Conservation (phyloP, 1,140 invertebrate genomes). For the Hydropsyche tenuis region DNA sequence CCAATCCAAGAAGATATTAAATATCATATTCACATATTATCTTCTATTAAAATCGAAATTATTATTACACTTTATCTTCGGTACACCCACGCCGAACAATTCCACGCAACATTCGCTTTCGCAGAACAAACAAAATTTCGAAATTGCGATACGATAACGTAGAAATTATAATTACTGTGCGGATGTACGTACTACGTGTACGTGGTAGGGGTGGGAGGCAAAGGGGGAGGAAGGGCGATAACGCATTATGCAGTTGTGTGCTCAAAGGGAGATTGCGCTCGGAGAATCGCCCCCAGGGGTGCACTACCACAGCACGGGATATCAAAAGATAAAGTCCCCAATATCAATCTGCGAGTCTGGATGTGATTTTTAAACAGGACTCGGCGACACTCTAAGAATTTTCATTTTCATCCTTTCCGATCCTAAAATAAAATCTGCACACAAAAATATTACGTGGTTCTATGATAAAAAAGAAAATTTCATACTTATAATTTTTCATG, state of each 20-base stretch:
- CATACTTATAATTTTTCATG: no score
- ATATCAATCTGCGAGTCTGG: slow-evolving; percentile 3
- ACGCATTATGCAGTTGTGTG: slow-evolving; percentile 21
- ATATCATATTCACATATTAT: no score
- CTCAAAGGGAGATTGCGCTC: slow-evolving; percentile 6
- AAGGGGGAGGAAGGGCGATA: neutral
- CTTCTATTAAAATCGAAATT: neutral
- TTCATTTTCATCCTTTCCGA: neutral
- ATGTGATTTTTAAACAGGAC: slow-evolving; percentile 9
- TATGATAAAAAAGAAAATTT: no score
- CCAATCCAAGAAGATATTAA: no score
- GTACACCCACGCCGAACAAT: neutral
- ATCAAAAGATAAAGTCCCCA: slow-evolving; percentile 19
- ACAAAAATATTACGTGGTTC: no score
- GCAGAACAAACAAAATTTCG: neutral
- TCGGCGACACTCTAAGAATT: neutral
- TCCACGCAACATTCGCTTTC: neutral
- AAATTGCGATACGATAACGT: neutral
- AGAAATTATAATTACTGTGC: neutral
- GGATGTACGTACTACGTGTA: neutral
- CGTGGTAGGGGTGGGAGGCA: neutral
- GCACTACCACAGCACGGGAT: neutral
- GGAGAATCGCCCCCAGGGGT: slow-evolving; percentile 1
- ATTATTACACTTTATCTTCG: neutral
- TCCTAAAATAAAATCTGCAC: neutral